phyloP scores from a whole-genome alignment of 1,140 invertebrate genomes.

The Papilio aristodemus region DNA sequence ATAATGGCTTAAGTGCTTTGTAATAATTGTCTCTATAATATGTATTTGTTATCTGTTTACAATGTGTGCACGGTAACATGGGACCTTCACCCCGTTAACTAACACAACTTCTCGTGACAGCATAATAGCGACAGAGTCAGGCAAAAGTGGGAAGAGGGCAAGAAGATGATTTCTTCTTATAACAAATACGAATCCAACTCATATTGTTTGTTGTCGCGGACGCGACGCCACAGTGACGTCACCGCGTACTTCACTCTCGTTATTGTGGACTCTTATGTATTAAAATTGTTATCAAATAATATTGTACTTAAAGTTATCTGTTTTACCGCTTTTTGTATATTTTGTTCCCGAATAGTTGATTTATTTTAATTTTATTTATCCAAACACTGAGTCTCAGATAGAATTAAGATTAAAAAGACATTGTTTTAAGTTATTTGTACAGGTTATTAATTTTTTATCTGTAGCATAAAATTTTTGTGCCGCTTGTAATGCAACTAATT shows the following conservation, averaged over 20 bases:
- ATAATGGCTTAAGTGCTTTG: neutral
- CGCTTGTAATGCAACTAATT: too few species aligned
- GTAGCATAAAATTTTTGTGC: too few species aligned
- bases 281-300: neutral
- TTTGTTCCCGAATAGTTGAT: neutral
- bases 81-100: too few species aligned
- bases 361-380: neutral
- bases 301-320: neutral
- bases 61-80: neutral
- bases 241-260: neutral
- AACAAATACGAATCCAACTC: too few species aligned
- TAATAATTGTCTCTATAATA: conserved; percentile 5
- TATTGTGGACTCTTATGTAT: neutral
- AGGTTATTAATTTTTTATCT: too few species aligned
- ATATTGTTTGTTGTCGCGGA: too few species aligned
- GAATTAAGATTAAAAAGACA: neutral
- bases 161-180: too few species aligned
- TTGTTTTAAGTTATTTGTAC: neutral
- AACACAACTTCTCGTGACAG: too few species aligned
- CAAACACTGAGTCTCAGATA: conserved; percentile 1
- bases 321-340: neutral
- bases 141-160: too few species aligned
- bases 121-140: too few species aligned
- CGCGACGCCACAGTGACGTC: neutral
- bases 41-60: neutral